Evolutionary conservation across 2,797 vertebrate genomes (phyloP), one percentile per base, ranked within the genome.

Genomic region (Botia kubotai): DNA sequence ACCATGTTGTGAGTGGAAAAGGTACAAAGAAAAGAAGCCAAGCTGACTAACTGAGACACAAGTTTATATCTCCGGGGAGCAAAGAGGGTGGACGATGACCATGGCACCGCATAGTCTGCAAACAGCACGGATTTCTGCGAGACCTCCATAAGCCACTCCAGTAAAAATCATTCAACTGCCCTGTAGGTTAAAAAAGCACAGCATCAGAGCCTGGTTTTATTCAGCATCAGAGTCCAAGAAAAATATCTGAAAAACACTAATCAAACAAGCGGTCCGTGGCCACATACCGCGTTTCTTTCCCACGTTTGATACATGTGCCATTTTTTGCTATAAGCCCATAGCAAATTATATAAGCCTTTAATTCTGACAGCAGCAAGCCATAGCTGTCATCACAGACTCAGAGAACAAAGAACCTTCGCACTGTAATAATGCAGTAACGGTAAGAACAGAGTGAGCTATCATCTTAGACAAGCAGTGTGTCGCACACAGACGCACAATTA

Each of bases 131-230:
- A 33, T 17, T 68, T 67, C 78, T 33, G 67, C 8, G 80, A 79
- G 80, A 82, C 77, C 52, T 79, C 72, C 65, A 65, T 8, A 33
- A 77, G 50, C 71, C 73, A 68, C 57, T 82, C 46, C 75, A 62
- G 87, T 79, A 90, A 87, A 90, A 90, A 88, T 79, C 67, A 75
- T 67, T 83, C 84, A 74, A 75, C 73, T 87, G n/a, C 87, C 89
- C 89, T 82, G 58, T 60, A 87, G 88, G 91, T 92, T 91, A 91
- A 79, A 48, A 86, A 90, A 91, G 85, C 90, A 93, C 83, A 85
- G 43, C 65, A 81, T 43, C 63, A 79, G 80, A 86, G 72, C 85
- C 80, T 81, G 79, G 80, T 82, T 87, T 81, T n/a, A 79, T 72
- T 84, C 52, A 79, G 71, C 48, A 65, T 87, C 75, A 6, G 60